Conservation (phyloP, 2,797 vertebrate species). For the Halcyon leucocephala region DNA sequence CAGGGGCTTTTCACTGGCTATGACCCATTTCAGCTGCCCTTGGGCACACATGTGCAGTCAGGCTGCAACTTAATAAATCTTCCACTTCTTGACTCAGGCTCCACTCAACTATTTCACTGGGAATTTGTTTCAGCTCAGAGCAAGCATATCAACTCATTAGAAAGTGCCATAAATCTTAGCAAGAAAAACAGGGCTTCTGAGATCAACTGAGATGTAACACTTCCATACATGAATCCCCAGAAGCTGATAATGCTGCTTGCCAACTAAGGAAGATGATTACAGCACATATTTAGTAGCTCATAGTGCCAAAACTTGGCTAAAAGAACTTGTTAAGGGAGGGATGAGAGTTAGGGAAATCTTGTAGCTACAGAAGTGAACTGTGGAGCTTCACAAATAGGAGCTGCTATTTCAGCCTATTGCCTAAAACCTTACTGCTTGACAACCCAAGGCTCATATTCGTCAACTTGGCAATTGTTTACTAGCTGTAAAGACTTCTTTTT, state of each 20-base stretch:
- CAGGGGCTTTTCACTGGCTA: accelerated
- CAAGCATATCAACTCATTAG: not conserved
- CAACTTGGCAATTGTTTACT: not conserved
- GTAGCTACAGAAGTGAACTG: not conserved
- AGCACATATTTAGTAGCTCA: not conserved
- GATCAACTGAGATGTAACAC: not conserved
- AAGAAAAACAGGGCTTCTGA: conserved; percentile 5
- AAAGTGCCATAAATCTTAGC: not conserved
- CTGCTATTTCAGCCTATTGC: not conserved
- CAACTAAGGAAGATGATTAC: not conserved
- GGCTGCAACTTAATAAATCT: not conserved
- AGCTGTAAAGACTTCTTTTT: not conserved
- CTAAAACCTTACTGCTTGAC: not conserved
- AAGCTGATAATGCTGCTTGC: not conserved
- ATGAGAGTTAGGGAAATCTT: not conserved
- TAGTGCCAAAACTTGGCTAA: not conserved
- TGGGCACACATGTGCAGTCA: not conserved
- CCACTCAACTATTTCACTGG: not conserved
- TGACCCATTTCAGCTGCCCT: not conserved
- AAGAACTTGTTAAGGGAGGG: not conserved
- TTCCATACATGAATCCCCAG: not conserved
- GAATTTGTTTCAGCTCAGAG: conserved; percentile 1
- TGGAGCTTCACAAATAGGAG: not conserved
- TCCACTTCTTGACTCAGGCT: not conserved
- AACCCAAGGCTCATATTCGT: not conserved